These are phyloP conservation scores for Cnemophilus loriae DNA, from an alignment of 2,113 vertebrate genomes.

Conservation along the genomic window DNA sequence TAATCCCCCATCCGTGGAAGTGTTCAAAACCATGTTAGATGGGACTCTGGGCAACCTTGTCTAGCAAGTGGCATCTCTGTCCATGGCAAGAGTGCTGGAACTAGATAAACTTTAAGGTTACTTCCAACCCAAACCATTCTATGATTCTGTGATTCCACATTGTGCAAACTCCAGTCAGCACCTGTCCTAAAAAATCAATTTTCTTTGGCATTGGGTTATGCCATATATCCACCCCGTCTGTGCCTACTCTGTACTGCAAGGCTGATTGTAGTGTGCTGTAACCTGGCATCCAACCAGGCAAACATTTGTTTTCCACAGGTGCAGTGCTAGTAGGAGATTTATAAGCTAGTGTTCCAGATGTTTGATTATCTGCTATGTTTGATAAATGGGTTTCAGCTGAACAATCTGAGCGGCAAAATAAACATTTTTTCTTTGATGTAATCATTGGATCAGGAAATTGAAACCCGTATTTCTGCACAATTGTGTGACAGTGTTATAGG, in stretches of 20 bases:
- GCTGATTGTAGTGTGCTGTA: not conserved
- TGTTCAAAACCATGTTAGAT: not conserved
- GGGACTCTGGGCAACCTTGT: too few relatives aligned
- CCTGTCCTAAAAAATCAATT: not conserved
- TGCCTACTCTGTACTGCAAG: not conserved
- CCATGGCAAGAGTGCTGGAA: not conserved
- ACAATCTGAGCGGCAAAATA: not conserved
- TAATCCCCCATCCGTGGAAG: too few relatives aligned
- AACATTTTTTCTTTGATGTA: slow-evolving; percentile 9
- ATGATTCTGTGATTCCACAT: not conserved
- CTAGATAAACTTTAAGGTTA: too few relatives aligned
- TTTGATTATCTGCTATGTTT: slow-evolving; percentile 33
- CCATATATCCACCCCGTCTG: not conserved
- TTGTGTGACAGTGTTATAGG: not conserved
- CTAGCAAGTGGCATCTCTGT: not conserved
- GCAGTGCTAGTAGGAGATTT: not conserved
- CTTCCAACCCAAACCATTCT: not conserved
- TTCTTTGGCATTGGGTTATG: not conserved
- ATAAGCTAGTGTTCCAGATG: not conserved
- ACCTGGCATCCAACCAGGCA: not conserved
- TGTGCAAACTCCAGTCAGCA: not conserved
- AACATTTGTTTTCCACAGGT: not conserved
- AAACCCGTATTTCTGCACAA: not conserved
- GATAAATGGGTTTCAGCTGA: slow-evolving; percentile 42
- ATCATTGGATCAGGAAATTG: slow-evolving; percentile 1